A percentile compares a stretch with the other conserved stretches of the same genome.
phyloP scores from a whole-genome alignment of 2,888 invertebrate species.

The Malthinus flaveolus region DNA sequence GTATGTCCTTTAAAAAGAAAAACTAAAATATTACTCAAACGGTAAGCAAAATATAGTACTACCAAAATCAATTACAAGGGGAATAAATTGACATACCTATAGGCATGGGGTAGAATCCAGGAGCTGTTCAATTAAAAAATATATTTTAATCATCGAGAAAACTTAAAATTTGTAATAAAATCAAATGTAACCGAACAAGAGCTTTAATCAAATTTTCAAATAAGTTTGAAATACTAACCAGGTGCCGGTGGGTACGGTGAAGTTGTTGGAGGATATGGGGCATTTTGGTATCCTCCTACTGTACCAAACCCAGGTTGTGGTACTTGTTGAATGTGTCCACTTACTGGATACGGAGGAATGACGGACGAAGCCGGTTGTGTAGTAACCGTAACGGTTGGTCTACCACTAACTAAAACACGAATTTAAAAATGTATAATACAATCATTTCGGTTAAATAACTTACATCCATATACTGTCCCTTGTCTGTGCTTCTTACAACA shows the following conservation, averaged over 20 bases:
- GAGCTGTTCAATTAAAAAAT: slow-evolving; percentile 13
- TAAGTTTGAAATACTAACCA: slow-evolving; percentile 10
- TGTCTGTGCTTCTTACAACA: slow-evolving; percentile 35
- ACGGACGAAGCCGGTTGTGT: slow-evolving; percentile 10
- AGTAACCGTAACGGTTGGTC: slow-evolving; percentile 18
- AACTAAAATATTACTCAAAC: too few relatives aligned
- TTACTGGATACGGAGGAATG: slow-evolving; percentile 22
- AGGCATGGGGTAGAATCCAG: slow-evolving; percentile 23
- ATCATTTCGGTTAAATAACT: slow-evolving; percentile 12
- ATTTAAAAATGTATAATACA: background rate
- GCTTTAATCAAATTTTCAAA: too few relatives aligned
- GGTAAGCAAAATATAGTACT: too few relatives aligned
- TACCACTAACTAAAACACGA: slow-evolving; percentile 12
- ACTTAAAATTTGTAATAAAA: background rate
- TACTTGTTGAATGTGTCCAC: slow-evolving; percentile 3
- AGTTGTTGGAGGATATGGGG: slow-evolving; percentile 14
- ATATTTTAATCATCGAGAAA: background rate
- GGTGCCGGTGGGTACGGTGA: slow-evolving; percentile 22
- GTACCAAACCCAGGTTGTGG: slow-evolving; percentile 15
- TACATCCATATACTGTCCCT: slow-evolving; percentile 35
- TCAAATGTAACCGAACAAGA: too few relatives aligned
- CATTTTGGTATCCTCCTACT: slow-evolving; percentile 16
- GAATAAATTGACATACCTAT: slow-evolving; percentile 16
- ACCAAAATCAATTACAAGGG: too few relatives aligned
- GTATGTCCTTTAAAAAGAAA: too few relatives aligned